Percentiles rank a stretch among this genome's conserved stretches.
Conservation (phyloP, 1,140 invertebrate genomes). For the Psilanteris sp. region DNA sequence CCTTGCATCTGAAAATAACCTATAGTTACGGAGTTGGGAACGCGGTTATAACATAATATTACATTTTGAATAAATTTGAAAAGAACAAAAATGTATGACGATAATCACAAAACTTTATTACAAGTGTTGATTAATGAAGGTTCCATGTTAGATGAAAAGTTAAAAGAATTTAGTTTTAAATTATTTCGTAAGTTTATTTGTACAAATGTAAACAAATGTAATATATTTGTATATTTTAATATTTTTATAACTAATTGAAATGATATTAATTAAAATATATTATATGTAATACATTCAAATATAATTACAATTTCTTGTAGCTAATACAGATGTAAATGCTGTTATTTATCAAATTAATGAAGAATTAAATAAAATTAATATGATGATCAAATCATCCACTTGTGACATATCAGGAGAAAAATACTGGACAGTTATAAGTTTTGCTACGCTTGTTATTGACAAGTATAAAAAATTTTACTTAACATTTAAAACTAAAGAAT, state of each 20-base stretch:
- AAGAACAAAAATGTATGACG: constrained; percentile 39
- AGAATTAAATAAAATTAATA: constrained; percentile 55
- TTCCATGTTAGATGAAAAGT: constrained; percentile 48
- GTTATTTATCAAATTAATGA: constrained; percentile 59
- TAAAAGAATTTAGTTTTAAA: constrained; percentile 37
- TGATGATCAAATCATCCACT: constrained; percentile 31
- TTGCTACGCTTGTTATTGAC: no score
- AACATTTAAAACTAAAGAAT: no score
- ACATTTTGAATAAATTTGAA: no score
- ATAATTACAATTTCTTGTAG: constrained; percentile 61
- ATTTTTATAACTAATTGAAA: background rate
- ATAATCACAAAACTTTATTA: constrained; percentile 58
- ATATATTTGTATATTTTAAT: no score
- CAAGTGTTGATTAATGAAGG: constrained; percentile 66
- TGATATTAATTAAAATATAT: no score
- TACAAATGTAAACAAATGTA: no score
- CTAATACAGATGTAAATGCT: constrained; percentile 55
- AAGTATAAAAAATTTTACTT: no score
- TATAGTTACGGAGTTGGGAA: no score
- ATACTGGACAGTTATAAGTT: constrained; percentile 36
- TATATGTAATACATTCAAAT: background rate
- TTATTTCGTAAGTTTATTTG: constrained; percentile 63
- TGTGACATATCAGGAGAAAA: constrained; percentile 36
- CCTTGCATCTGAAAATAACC: no score
- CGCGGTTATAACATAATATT: no score